Evolutionary conservation across 2,888 invertebrate genomes (phyloP), one percentile per base, ranked within the genome.

Genomic region (Ichneumon xanthorius): DNA sequence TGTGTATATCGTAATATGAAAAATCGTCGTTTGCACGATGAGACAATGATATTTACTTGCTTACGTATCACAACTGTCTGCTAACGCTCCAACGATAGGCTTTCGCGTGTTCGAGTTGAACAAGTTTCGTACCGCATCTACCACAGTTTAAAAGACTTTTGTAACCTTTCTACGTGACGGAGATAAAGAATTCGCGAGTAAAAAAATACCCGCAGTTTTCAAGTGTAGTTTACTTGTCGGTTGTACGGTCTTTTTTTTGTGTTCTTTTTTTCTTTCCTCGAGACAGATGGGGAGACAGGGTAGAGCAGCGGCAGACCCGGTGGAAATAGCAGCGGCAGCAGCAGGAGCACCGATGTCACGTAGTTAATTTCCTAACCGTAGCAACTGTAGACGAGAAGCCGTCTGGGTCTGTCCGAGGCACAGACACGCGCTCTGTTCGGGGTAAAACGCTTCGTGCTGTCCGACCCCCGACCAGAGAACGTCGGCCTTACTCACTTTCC

Each of bases 321-420:
- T 75, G 30, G 40, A 63, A 63, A 48, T 63, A 75, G 50, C n/a
- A 72, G 40, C 68, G 14, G 71, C 45, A 75, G 50, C 73, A 71
- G 53, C 48, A 40, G 61, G 58, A 73, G 71, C 77, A 78, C 61
- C 80, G 80, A 82, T 87, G 86, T 86, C 88, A 88, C 88, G 88
- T 88, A 88, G 86, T 88, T 88, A 87, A 88, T 88, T 88, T 86
- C 65, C 87, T 80, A 84, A 83, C 81, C 71, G 75, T 84, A 77
- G 85, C 76, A 80, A 80, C 85, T 70, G 80, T 73, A 45, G 84
- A 73, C 72, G 72, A 68, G 70, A 61, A 78, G 65, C 70, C 76
- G 84, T 82, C 77, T 73, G 86, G 50, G 53, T 45, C 68, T 71
- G 71, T 67, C 65, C 67, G 45, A 45, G 22, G 48, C 50, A 76